These are phyloP conservation scores for Lepidurus packardi DNA, from an alignment of 1,140 invertebrate genomes.

Conservation along the genomic window DNA sequence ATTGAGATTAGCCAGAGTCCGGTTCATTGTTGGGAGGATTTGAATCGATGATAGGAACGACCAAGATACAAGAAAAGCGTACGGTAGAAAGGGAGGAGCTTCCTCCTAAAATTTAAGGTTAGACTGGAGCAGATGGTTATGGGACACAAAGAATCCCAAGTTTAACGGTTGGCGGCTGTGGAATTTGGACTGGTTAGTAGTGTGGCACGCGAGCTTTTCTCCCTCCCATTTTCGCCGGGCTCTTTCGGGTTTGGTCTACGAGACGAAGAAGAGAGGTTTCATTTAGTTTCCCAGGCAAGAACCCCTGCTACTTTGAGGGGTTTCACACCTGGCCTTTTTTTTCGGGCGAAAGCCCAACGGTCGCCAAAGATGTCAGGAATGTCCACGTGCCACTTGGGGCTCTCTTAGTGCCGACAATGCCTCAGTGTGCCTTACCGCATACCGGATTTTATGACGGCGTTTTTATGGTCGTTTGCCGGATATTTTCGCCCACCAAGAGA, in stretches of 20 bases:
- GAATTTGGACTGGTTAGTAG: not conserved
- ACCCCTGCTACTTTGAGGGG: not conserved
- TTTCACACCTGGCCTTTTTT: not conserved
- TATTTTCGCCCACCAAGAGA: not conserved
- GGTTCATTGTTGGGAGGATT: too few species aligned
- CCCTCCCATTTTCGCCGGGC: not conserved
- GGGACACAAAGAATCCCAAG: not conserved
- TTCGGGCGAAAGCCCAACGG: not conserved
- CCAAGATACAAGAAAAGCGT: too few species aligned
- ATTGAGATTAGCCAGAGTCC: too few species aligned
- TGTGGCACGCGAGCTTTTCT: not conserved
- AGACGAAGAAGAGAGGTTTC: not conserved
- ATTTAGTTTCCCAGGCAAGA: not conserved
- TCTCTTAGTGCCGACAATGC: not conserved
- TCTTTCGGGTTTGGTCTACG: not conserved
- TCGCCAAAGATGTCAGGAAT: not conserved
- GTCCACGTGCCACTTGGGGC: not conserved
- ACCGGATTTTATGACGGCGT: not conserved
- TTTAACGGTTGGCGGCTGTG: constrained; percentile 2
- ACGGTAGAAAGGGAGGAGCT: too few species aligned
- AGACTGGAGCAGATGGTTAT: not conserved
- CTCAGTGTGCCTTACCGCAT: not conserved
- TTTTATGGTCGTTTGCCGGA: too few species aligned
- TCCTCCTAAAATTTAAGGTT: not conserved
- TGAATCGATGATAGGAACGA: too few species aligned